A percentile compares a stretch with the other conserved stretches of the same genome.
Evolutionary conservation across 2,113 vertebrate genomes (phyloP).

Genomic region (Hippolais icterina): DNA sequence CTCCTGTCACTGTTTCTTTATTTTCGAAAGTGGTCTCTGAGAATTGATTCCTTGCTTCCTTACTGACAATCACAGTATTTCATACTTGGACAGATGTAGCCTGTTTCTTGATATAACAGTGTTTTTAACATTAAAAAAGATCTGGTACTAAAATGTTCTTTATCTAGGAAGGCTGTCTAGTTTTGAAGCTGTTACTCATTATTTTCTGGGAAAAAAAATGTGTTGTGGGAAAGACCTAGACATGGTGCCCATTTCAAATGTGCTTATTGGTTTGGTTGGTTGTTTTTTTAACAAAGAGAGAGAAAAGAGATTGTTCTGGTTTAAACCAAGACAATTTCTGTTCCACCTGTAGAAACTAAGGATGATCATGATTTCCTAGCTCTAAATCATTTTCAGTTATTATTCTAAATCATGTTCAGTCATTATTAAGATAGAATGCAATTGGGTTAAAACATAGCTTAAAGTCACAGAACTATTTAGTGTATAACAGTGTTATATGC

Average conservation of each 20-base stretch:
- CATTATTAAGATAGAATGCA: neutral
- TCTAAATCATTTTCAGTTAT: neutral
- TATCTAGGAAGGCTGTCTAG: neutral
- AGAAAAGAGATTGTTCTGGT: neutral
- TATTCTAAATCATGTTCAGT: neutral
- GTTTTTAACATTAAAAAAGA: neutral
- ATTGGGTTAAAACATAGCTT: neutral
- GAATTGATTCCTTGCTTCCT: neutral
- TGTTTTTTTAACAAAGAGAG: neutral
- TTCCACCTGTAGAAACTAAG: neutral
- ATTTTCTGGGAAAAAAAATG: neutral
- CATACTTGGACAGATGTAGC: neutral
- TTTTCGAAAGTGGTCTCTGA: neutral
- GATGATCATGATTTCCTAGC: neutral
- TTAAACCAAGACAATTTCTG: neutral
- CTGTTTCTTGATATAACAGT: neutral
- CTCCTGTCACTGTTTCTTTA: too few species aligned
- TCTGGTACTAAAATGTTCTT: neutral
- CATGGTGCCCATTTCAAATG: neutral
- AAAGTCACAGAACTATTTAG: neutral
- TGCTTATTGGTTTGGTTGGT: neutral
- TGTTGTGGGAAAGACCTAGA: neutral
- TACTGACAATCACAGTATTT: neutral
- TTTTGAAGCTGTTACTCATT: neutral
- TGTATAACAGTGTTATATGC: neutral